phyloP scores from a whole-genome alignment of 1,140 invertebrate genomes.

The Wiebesia pumilae region DNA sequence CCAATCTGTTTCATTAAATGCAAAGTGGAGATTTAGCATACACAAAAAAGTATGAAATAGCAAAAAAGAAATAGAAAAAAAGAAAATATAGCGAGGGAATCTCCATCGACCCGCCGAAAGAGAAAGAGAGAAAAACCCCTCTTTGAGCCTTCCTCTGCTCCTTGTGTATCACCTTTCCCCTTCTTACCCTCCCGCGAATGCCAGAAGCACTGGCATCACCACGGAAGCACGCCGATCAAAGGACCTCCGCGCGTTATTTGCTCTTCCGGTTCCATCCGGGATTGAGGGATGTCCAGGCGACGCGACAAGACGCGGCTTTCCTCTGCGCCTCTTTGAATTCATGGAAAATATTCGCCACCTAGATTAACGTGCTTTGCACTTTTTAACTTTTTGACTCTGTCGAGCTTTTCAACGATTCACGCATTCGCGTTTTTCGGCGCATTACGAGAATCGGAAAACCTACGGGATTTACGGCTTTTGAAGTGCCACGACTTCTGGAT shows the following conservation, averaged over 20 bases:
- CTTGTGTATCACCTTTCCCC: conserved; percentile 67
- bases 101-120: conserved; percentile 8
- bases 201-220: conserved; percentile 67
- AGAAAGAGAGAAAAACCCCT: conserved; percentile 48
- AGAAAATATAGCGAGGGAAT: background rate
- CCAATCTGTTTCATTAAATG: conserved; percentile 53
- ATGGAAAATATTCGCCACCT: background rate
- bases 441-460: background rate
- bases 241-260: conserved; percentile 52
- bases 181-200: conserved; percentile 72
- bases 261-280: conserved; percentile 37
- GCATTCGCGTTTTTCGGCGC: background rate
- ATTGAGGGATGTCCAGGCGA: conserved; percentile 42
- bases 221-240: conserved; percentile 64
- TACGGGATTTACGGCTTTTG: background rate
- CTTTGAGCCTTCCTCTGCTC: conserved; percentile 66
- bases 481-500: background rate
- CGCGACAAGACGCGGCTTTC: background rate
- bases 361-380: conserved; percentile 43
- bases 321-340: conserved; percentile 19
- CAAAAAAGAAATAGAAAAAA: background rate
- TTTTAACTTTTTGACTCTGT: conserved; percentile 19
- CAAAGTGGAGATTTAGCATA: conserved; percentile 50
- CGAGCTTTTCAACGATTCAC: background rate
- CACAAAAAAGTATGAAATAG: conserved; percentile 26